Conservation (phyloP, 2,888 invertebrate genomes). For the Hirtodrosophila histrioides region DNA sequence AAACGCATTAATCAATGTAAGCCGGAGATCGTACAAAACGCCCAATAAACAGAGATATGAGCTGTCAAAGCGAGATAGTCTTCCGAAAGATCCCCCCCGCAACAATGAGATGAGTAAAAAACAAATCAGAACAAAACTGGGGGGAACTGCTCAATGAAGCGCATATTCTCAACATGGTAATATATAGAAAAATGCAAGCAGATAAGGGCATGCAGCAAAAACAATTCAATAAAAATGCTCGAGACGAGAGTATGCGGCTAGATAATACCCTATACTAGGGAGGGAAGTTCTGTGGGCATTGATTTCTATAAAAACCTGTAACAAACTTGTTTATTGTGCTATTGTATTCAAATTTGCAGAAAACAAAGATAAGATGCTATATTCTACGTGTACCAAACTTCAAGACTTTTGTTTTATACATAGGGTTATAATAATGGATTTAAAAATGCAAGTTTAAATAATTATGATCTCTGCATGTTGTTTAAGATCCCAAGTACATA, state of each 20-base stretch:
- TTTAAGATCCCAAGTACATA: too few relatives aligned
- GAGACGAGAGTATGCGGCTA: too few relatives aligned
- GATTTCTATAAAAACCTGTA: too few relatives aligned
- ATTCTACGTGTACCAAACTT: too few relatives aligned
- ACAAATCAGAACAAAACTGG: background rate
- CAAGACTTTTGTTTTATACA: too few relatives aligned
- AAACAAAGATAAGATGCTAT: too few relatives aligned
- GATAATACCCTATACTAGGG: background rate
- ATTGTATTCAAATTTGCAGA: too few relatives aligned
- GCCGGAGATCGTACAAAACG: constrained; percentile 41
- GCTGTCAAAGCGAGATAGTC: constrained; percentile 22
- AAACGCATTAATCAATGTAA: constrained; percentile 58
- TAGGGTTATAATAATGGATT: too few relatives aligned
- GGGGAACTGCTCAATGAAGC: background rate
- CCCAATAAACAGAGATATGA: constrained; percentile 52
- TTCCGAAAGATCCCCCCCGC: background rate
- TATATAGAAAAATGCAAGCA: background rate
- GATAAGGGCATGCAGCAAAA: background rate
- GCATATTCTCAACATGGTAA: background rate
- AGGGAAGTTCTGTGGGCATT: too few relatives aligned
- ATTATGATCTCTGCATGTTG: too few relatives aligned
- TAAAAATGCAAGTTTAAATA: too few relatives aligned
- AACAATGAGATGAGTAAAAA: constrained; percentile 13
- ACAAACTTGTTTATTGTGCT: too few relatives aligned
- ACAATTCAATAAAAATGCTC: background rate